phyloP scores from a whole-genome alignment of 2,888 invertebrate genomes.

The Andrena praecox region DNA sequence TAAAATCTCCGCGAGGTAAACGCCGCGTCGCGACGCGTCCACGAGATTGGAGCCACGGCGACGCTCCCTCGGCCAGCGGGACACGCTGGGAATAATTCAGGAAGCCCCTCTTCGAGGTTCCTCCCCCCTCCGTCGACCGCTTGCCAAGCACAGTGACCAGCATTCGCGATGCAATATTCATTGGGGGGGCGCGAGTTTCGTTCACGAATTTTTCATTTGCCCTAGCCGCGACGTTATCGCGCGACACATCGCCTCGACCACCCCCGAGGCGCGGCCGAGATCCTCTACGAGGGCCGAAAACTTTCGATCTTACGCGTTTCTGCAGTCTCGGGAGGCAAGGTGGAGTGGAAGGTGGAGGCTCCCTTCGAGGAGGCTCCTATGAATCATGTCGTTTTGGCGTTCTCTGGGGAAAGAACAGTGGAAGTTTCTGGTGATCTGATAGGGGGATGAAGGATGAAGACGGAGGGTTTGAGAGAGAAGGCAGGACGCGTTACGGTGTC shows the following conservation, averaged over 20 bases:
- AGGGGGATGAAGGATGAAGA: conserved; percentile 73
- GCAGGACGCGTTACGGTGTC: not conserved
- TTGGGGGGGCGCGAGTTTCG: conserved; percentile 59
- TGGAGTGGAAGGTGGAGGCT: conserved; percentile 9
- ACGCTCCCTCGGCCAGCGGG: conserved; percentile 49
- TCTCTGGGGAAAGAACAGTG: not conserved
- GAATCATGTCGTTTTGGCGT: conserved; percentile 68
- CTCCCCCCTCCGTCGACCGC: not conserved
- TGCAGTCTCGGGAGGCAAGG: not conserved
- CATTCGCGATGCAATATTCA: conserved; percentile 70
- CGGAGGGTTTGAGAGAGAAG: conserved; percentile 6
- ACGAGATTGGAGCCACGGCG: conserved; percentile 57
- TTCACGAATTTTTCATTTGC: conserved; percentile 71
- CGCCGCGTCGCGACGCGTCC: conserved; percentile 48
- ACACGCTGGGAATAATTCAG: conserved; percentile 71
- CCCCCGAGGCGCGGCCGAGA: not conserved
- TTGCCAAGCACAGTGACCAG: conserved; percentile 55
- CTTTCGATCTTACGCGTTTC: conserved; percentile 39
- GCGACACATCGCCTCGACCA: conserved; percentile 15
- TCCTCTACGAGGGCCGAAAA: conserved; percentile 48
- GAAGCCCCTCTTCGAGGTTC: conserved; percentile 23
- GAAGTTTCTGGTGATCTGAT: conserved; percentile 65
- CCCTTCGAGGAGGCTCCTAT: conserved; percentile 57
- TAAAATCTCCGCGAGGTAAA: conserved; percentile 62
- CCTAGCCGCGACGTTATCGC: conserved; percentile 46